Evolutionary conservation across 2,888 invertebrate species (phyloP).

Genomic region (Lapara coniferarum): DNA sequence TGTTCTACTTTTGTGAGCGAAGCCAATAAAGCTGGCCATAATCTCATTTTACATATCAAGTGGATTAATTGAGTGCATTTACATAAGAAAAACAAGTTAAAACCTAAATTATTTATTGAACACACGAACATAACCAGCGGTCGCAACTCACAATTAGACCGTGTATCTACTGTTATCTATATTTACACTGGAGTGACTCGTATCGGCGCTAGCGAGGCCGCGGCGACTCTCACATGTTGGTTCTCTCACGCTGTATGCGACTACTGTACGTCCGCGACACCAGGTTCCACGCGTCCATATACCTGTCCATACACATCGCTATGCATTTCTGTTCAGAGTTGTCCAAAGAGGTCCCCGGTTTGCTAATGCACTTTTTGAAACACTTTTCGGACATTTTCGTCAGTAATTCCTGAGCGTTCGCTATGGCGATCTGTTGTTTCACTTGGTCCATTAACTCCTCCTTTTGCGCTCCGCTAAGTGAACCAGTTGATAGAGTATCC

Average conservation of each 20-base stretch:
- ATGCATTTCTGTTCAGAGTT: constrained; percentile 97
- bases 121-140: constrained; percentile 67
- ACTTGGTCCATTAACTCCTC: constrained; percentile 97
- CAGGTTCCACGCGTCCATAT: constrained; percentile 97
- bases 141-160: constrained; percentile 62
- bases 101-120: constrained; percentile 70
- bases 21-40: constrained; percentile 3
- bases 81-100: constrained; percentile 50
- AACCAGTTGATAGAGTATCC: constrained; percentile 83
- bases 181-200: constrained; percentile 68
- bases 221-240: constrained; percentile 77
- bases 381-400: constrained; percentile 99
- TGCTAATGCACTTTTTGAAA: constrained; percentile 96
- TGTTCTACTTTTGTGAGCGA: constrained; percentile 24
- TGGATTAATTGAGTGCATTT: constrained; percentile 32
- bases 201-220: constrained; percentile 39
- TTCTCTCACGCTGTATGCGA: constrained; percentile 92
- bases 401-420: constrained; percentile 95
- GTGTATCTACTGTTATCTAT: constrained; percentile 71
- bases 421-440: constrained; percentile 96
- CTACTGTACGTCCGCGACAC: constrained; percentile 95
- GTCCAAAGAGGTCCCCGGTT: constrained; percentile 95
- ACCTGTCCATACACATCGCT: constrained; percentile 99
- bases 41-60: constrained; percentile 8
- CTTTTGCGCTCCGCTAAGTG: constrained; percentile 87